Conservation (phyloP, 2,888 invertebrate species). For the Branchipolynoe longqiensis region DNA sequence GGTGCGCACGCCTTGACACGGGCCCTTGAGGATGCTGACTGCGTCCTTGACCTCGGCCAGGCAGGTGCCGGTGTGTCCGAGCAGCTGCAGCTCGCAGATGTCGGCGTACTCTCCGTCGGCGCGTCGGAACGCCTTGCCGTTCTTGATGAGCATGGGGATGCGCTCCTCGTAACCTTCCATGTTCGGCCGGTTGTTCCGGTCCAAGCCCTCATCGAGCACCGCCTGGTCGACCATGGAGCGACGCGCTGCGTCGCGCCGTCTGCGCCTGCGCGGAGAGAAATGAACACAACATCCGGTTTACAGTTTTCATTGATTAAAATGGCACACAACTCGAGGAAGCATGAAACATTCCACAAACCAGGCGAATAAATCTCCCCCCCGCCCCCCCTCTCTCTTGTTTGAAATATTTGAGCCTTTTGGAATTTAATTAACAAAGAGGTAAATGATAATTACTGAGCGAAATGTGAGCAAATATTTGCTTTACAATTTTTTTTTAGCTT, state of each 20-base stretch:
- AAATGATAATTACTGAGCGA: too few species aligned
- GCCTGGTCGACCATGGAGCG: constrained; percentile 53
- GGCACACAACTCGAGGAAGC: too few species aligned
- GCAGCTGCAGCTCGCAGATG: constrained; percentile 58
- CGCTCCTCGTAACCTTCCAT: constrained; percentile 56
- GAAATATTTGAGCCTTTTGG: too few species aligned
- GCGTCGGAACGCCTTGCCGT: constrained; percentile 50
- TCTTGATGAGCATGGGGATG: constrained; percentile 58
- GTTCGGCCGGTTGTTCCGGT: constrained; percentile 48
- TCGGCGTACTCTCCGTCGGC: constrained; percentile 57
- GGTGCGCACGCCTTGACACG: constrained; percentile 40
- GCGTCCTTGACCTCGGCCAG: constrained; percentile 36
- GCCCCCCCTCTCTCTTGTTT: too few species aligned
- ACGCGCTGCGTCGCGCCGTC: constrained; percentile 47
- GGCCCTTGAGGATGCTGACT: constrained; percentile 15
- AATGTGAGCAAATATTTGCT: too few species aligned
- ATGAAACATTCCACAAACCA: too few species aligned
- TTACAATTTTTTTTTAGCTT: too few species aligned
- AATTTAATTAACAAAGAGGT: too few species aligned
- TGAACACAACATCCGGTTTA: background rate
- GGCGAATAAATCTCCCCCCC: too few species aligned
- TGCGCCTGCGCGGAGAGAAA: constrained; percentile 37
- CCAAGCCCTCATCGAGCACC: constrained; percentile 52
- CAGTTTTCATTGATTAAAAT: too few species aligned
- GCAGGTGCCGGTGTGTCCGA: constrained; percentile 42